Base-by-base conservation (phyloP, 2,797 vertebrate genomes). In the Odontamblyopus rebecca region DNA sequence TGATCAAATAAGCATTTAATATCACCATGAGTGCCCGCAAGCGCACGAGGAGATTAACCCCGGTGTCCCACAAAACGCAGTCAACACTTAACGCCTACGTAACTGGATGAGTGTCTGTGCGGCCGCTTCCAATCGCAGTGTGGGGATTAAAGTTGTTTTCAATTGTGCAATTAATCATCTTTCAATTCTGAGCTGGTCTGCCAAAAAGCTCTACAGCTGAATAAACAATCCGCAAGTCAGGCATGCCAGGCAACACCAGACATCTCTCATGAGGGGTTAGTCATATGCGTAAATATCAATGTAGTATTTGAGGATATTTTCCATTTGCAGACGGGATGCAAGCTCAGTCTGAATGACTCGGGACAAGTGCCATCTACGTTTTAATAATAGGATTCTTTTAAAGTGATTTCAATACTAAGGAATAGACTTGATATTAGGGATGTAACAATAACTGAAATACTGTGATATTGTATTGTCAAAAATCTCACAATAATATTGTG, bases 201-300 rank as follows among this genome's bases (percentile, higher is more conserved):
- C 67, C 67, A 66, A 76, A 59, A 74, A 60, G n/a, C 60, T 0
- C 53, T 18, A 60, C 75, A 87, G 86, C 83, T 89, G 83, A 83
- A 76, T 66, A 86, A 84, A 89, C 77, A 88, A 4, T 56, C 59
- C 56, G 68, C 60, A 70, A 19, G 44, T 61, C 41, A 18, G 13
- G 68, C 38, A 53, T 26, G 41, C 44, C 1, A 15, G 57, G 11
- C 12, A 71, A 56, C 35, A 62, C 8, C 73, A 73, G 7, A 32
- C 29, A 32, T 69, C 6, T 76, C 60, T 72, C 61, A 2, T 61
- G 32, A 69, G 13, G 26, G 13, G 61, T 18, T 38, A 70, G 67
- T 63, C 48, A 7, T 15, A 32, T 59, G 38, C 15, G 19, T 64
- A 35, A 13, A 68, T 61, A 69, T 61, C 12, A 13, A n/a, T 26